Conservation (phyloP, 2,797 vertebrate species). For the Mallotus villosus region DNA sequence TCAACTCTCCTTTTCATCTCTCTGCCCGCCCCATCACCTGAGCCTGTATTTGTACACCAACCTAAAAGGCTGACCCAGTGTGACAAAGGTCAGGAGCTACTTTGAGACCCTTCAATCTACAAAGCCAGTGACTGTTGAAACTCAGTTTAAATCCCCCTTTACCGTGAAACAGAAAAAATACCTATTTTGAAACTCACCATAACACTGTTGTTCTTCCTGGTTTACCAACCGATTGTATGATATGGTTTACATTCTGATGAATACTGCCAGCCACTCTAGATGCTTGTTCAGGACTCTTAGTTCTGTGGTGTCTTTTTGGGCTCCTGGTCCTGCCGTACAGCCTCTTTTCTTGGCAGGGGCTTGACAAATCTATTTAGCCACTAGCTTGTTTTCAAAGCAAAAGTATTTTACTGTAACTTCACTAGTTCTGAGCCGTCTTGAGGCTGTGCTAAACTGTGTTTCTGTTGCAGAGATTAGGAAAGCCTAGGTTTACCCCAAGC, state of each 20-base stretch:
- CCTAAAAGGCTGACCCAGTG: constrained; percentile 60
- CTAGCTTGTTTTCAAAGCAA: too few relatives aligned
- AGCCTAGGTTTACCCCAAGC: too few relatives aligned
- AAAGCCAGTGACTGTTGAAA: constrained; percentile 21
- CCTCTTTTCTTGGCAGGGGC: too few relatives aligned
- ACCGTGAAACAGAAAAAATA: background rate
- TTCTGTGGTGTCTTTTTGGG: background rate
- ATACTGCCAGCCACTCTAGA: background rate
- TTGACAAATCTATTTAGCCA: too few relatives aligned
- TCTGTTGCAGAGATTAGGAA: too few relatives aligned
- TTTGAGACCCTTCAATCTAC: background rate
- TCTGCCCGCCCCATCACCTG: constrained; percentile 43
- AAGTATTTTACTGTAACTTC: too few relatives aligned
- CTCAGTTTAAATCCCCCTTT: constrained; percentile 18
- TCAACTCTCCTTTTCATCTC: constrained; percentile 68
- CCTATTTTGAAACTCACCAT: background rate
- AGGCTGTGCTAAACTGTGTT: too few relatives aligned
- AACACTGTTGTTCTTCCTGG: background rate
- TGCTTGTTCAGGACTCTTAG: background rate
- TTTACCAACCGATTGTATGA: background rate
- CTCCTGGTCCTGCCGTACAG: too few relatives aligned
- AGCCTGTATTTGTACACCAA: constrained; percentile 22
- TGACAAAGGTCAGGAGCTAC: constrained; percentile 52
- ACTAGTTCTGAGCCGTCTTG: too few relatives aligned
- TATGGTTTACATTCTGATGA: background rate